Base-by-base conservation (phyloP, 1,140 invertebrate genomes). In the Araneus ventricosus region DNA sequence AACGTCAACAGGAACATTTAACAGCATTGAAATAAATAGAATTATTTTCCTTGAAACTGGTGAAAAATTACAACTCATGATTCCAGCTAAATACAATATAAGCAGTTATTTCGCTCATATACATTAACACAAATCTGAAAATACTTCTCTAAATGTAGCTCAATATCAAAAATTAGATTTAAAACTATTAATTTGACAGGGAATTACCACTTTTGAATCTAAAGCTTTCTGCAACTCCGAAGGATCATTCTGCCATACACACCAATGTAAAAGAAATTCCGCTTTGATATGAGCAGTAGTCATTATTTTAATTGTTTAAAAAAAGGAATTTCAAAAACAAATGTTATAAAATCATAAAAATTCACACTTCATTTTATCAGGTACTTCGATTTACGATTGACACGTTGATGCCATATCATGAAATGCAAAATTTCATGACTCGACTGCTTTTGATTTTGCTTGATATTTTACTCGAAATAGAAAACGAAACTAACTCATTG, bases 161-260 rank as follows among this genome's bases (percentile, higher is more conserved):
- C 27, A 75, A 75, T 34, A 75, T 30, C 10, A 37, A 14, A 75
- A 75, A 37, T 37, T 34, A 75, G 17, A 37, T 34, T 37, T 37
- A 34, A 34, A 75, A 75, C 7, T 87, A 61, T 45, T 39, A 87
- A 87, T 24, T 37, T 87, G 85, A 87, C 85, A 87, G 80, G 61
- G 41, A 24, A 95, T 95, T 95, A 97, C 97, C 96, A 96, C 95
- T 94, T 97, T 96, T 88, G 96, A 96, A 93, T 96, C 95, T 79
- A 98, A 95, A 94, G 96, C 95, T 94, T 96, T 96, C 92, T 97
- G 96, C 93, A 98, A 96, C 94, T 97, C 96, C 94, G 96, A 95
- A 94, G 96, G 96, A 93, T 97, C 96, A 95, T 98, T 97, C 94
- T 97, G 96, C 98, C 98, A 98, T 8, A 98, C 97, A 80, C 97